Evolutionary conservation across 2,888 invertebrate genomes (phyloP), one percentile per base, ranked within the genome.

Genomic region (Epirrhoe tristata): DNA sequence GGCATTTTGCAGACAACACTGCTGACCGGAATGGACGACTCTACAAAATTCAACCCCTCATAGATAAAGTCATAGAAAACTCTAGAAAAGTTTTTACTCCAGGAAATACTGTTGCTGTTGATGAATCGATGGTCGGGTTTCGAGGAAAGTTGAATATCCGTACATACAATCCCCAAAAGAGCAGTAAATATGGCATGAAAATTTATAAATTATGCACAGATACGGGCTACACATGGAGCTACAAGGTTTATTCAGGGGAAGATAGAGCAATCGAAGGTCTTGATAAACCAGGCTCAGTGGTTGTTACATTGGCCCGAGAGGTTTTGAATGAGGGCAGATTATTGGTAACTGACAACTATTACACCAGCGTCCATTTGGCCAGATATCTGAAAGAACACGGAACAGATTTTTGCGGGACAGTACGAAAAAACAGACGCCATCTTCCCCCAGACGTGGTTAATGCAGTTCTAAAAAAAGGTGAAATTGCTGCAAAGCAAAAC

Each of bases 1-100:
- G 67, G 67, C 72, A 69, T 66, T 70, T 69, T 62, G 64, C 54
- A 48, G 54, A 69, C 52, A 68, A 71, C 50, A 59, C n/a, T 14
- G 58, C 54, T 64, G 52, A 58, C 31, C 56, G 58, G 43, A 59
- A 53, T 62, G 68, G 59, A 56, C 43, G 71, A 55, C 54, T 69
- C 5, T 71, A 66, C 59, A 71, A 71, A 71, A 72, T 72, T 55
- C 67, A 72, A 63, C 71, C 71, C 16, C 48, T 72, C 16, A 58
- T 69, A 8, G 67, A 67, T 50, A 69, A 58, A 64, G 16, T 67
- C 12, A 57, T 69, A 53, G 59, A 69, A 57, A 69, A 67, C 57
- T 71, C 57, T 14, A 46, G 63, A 50, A 70, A 62, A 67, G 50
- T 67, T 52, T 64, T 61, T 64, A 70, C 69, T 54, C 69, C 67